Percentiles rank a stretch among this genome's conserved stretches.
phyloP scores from a whole-genome alignment of 2,797 vertebrate genomes.

The Prunella strophiata region DNA sequence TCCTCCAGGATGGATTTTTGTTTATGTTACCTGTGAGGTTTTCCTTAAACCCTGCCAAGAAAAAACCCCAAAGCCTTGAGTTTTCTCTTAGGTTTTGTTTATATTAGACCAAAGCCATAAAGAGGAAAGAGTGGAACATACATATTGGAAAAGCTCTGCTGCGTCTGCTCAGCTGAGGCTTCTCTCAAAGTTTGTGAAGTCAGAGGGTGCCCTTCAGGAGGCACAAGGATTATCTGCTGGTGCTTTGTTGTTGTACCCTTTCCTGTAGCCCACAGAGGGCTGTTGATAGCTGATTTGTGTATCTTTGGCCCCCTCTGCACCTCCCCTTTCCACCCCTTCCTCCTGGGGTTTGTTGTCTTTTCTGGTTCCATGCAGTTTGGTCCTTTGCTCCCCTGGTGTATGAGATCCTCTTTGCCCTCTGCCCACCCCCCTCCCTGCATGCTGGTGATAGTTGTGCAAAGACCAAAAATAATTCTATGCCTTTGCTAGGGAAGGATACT shows the following conservation, averaged over 20 bases:
- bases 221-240: background rate
- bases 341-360: background rate
- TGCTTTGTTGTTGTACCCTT: background rate
- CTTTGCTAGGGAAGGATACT: background rate
- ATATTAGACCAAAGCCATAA: background rate
- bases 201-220: background rate
- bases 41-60: background rate
- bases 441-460: background rate
- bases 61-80: background rate
- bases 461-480: background rate
- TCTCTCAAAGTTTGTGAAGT: background rate
- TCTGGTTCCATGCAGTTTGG: background rate
- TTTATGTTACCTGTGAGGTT: background rate
- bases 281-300: background rate
- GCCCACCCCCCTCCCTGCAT: accelerated
- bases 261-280: background rate
- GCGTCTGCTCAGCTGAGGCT: background rate
- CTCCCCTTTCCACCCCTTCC: background rate
- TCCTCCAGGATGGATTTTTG: background rate
- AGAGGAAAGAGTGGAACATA: background rate
- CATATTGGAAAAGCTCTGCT: background rate
- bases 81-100: background rate
- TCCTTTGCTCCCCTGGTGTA: background rate
- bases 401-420: background rate
- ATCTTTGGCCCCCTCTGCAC: background rate